Evolutionary conservation across 1,140 invertebrate species (phyloP), one percentile per base, ranked within the genome.

Genomic region (Pogonomyrmex barbatus): DNA sequence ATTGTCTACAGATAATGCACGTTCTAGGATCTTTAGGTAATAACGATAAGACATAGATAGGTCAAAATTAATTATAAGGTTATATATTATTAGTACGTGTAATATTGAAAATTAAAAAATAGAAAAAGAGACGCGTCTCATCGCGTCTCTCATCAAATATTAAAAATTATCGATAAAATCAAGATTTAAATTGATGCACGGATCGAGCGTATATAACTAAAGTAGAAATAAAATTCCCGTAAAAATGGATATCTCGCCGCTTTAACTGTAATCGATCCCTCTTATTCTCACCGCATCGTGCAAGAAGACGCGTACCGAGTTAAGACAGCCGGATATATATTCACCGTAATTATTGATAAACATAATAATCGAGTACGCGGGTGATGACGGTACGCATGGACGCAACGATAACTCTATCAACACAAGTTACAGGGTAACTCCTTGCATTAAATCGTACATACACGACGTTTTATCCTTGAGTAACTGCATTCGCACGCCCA

Each of bases 321-420:
- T 42, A 50, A 67, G 77, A 79, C 77, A 71, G 14, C 52, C 39
- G 30, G 10, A 73, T 52, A 73, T 52, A 73, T 82, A 73, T 60
- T 82, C 67, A 50, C 67, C 30, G 30, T 73, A 82, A 82, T 82
- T 82, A 82, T 83, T 47, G 79, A 47, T 83, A 60, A 83, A 83
- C 68, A 83, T 62, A 30, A 83, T 83, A 83, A 83, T 83, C 52
- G 12, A 54, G 50, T 42, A 47, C 33, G 12, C 65, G 56, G 42
- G 24, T 83, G 79, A 83, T 83, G 79, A 82, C 24, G 17, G 39
- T 42, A 56, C 63, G 50, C 77, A 67, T 71, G 78, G 78, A 71
- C 63, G 52, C 54, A 60, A 47, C 79, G 79, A 83, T 83, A 83
- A 83, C 79, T 83, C 79, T 75, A 83, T 83, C 79, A 60, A 24